phyloP scores from a whole-genome alignment of 2,113 vertebrate species.

The Platichthys stellatus region DNA sequence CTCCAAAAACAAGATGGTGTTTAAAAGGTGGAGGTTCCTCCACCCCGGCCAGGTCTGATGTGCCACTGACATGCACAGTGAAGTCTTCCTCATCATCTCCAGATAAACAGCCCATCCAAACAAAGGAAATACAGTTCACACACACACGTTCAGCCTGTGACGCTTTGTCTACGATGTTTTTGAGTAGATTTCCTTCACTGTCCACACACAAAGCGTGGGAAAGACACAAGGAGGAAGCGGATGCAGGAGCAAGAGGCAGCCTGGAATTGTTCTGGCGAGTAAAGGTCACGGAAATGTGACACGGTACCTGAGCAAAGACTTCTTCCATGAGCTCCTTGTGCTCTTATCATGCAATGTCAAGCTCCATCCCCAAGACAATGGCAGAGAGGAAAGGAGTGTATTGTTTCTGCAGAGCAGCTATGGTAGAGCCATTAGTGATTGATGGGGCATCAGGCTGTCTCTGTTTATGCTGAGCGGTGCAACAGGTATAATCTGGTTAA shows the following conservation, averaged over 20 bases:
- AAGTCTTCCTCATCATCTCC: constrained; percentile 65
- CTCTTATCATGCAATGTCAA: constrained; percentile 48
- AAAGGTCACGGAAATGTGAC: constrained; percentile 83
- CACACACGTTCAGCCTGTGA: constrained; percentile 48
- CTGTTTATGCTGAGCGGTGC: constrained; percentile 5
- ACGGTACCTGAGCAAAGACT: constrained; percentile 82
- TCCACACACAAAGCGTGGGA: constrained; percentile 82
- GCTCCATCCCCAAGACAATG: constrained; percentile 67
- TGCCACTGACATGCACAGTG: constrained; percentile 53
- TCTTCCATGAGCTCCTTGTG: constrained; percentile 70
- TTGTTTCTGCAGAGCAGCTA: constrained; percentile 56
- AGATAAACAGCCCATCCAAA: constrained; percentile 81
- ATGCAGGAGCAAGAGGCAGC: constrained; percentile 76
- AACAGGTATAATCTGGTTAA: background rate
- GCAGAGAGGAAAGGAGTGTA: constrained; percentile 54
- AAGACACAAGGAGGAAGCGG: constrained; percentile 84
- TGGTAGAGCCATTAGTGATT: constrained; percentile 70
- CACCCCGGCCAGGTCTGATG: constrained; percentile 64
- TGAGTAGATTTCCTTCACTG: constrained; percentile 82
- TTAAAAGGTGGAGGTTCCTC: constrained; percentile 72
- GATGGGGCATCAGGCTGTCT: constrained; percentile 14
- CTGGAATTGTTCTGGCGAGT: constrained; percentile 83
- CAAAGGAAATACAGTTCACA: constrained; percentile 76
- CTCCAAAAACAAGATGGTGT: constrained; percentile 48
- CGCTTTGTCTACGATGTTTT: constrained; percentile 80